Evolutionary conservation across 2,888 invertebrate species (phyloP).

Genomic region (Pseudanteris insignis): DNA sequence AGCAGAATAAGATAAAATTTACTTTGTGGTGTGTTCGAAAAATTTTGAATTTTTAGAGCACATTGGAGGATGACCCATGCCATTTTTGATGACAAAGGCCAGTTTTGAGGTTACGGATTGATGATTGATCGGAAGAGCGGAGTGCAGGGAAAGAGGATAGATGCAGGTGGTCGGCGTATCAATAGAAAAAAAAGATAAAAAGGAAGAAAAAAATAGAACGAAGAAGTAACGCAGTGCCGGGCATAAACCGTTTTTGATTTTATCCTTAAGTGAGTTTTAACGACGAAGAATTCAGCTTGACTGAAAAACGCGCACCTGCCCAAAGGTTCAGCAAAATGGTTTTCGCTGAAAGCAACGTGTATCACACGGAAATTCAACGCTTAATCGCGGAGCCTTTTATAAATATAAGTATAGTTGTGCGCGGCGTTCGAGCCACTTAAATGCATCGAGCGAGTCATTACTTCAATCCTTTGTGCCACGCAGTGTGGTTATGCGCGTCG

Average conservation of each 20-base stretch:
- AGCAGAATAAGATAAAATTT: no score
- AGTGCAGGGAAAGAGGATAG: background rate
- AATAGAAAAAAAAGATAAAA: constrained; percentile 3
- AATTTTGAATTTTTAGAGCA: no score
- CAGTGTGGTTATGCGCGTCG: constrained; percentile 25
- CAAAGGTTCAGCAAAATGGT: constrained; percentile 48
- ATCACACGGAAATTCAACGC: constrained; percentile 49
- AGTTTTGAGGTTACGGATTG: no score
- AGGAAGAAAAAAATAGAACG: background rate
- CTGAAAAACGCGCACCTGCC: constrained; percentile 47
- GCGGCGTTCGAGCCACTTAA: constrained; percentile 37
- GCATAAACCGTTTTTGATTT: constrained; percentile 56
- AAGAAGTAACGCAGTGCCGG: constrained; percentile 1
- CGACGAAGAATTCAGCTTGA: constrained; percentile 50
- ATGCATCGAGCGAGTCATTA: constrained; percentile 37
- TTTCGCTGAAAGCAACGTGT: constrained; percentile 44
- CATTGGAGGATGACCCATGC: no score
- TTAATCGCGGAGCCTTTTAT: constrained; percentile 50
- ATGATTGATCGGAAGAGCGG: no score
- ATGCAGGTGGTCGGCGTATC: background rate
- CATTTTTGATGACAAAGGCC: no score
- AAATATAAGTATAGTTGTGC: constrained; percentile 42
- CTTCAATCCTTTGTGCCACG: constrained; percentile 33
- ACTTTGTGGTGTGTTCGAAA: no score
- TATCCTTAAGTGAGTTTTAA: constrained; percentile 64